Evolutionary conservation across 2,113 vertebrate genomes (phyloP).

Genomic region (Tursiops truncatus): DNA sequence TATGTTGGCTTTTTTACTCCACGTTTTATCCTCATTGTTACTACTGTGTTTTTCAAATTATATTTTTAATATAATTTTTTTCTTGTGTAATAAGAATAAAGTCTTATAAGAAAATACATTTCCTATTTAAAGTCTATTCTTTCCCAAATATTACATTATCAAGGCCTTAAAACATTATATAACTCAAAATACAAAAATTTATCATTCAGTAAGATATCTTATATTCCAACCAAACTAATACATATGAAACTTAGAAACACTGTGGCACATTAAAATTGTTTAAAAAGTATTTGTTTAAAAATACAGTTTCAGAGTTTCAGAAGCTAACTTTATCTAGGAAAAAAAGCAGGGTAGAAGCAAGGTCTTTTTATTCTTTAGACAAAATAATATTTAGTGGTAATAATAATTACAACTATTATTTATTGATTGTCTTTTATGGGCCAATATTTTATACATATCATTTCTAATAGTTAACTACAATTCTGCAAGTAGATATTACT

Average conservation of each 20-base stretch:
- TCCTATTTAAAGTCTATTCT: conserved; percentile 6
- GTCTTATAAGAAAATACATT: conserved; percentile 28
- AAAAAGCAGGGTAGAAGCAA: background rate
- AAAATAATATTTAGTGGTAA: background rate
- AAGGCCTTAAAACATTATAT: background rate
- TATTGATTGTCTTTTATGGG: background rate
- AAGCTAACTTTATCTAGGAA: background rate
- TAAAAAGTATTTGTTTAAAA: background rate
- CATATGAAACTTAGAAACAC: background rate
- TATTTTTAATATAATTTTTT: conserved; percentile 30
- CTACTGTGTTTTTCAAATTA: conserved; percentile 22
- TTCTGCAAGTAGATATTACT: background rate
- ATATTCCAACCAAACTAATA: background rate
- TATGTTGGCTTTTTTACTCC: background rate
- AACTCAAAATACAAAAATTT: background rate
- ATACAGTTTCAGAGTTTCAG: background rate
- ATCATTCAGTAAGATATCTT: background rate
- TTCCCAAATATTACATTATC: background rate
- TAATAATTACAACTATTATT: background rate
- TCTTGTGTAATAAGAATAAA: conserved; percentile 67
- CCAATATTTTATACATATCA: background rate
- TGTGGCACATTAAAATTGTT: background rate
- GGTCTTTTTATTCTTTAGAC: background rate
- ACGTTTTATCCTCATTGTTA: background rate
- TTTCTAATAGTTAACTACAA: background rate